Conservation (phyloP, 2,888 invertebrate species). For the Metacarcinus magister region DNA sequence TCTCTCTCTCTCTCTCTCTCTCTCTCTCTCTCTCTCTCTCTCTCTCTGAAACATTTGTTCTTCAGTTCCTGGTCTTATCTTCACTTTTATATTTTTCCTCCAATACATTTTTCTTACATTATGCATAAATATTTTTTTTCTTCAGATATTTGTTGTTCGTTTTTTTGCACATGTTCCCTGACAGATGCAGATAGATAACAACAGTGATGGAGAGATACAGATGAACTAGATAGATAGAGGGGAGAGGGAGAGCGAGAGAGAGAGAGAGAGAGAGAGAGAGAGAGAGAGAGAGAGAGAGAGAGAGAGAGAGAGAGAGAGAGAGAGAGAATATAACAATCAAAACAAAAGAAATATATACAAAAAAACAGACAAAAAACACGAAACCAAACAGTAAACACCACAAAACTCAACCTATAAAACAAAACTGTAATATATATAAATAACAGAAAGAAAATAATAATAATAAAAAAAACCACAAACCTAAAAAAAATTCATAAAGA, state of each 20-base stretch:
- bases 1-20: neutral
- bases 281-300: neutral
- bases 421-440: too few relatives aligned
- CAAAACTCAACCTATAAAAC: too few relatives aligned
- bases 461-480: neutral
- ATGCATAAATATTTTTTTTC: neutral
- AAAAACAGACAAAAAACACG: too few relatives aligned
- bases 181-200: neutral
- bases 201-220: neutral
- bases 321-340: too few relatives aligned
- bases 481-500: neutral
- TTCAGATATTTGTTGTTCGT: neutral
- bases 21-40: neutral
- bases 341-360: too few relatives aligned
- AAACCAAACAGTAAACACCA: neutral
- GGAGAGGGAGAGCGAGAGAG: too few relatives aligned
- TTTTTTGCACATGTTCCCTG: neutral
- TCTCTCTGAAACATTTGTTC: neutral
- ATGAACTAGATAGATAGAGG: neutral
- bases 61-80: neutral
- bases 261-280: neutral
- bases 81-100: neutral
- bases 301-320: too few relatives aligned
- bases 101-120: neutral
- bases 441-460: too few relatives aligned